These are phyloP conservation scores for Nipponacmea schrenckii DNA, from an alignment of 2,888 invertebrate genomes.

Conservation along the genomic window DNA sequence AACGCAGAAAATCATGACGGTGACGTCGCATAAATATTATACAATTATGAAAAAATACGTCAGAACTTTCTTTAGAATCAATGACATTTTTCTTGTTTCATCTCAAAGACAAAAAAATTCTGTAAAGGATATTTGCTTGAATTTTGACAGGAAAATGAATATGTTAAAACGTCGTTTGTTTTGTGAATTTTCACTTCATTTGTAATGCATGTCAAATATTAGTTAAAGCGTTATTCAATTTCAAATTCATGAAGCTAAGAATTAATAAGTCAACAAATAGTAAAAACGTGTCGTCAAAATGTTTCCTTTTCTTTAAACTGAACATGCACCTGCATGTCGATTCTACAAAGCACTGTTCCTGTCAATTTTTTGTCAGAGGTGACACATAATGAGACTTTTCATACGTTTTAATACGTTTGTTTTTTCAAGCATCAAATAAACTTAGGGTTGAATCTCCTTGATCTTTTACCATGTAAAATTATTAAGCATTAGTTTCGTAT, in stretches of 20 bases:
- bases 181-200: constrained; percentile 2
- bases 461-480: too few relatives aligned
- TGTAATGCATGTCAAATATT: background rate
- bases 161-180: constrained; percentile 3
- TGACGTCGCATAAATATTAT: constrained; percentile 3
- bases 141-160: constrained; percentile 7
- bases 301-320: constrained; percentile 3
- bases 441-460: background rate
- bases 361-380: background rate
- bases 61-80: too few relatives aligned
- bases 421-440: background rate
- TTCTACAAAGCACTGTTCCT: background rate
- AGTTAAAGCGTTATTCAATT: background rate
- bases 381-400: background rate
- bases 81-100: background rate
- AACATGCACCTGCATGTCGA: constrained; percentile 2
- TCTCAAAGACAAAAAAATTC: background rate
- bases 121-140: constrained; percentile 5
- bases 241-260: background rate
- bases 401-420: background rate
- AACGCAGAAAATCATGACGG: constrained; percentile 1
- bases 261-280: constrained; percentile 1
- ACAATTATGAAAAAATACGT: background rate
- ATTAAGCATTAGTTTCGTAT: too few relatives aligned
- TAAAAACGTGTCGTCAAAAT: background rate